Evolutionary conservation across 2,797 vertebrate genomes (phyloP).

Genomic region (Mycteria americana): DNA sequence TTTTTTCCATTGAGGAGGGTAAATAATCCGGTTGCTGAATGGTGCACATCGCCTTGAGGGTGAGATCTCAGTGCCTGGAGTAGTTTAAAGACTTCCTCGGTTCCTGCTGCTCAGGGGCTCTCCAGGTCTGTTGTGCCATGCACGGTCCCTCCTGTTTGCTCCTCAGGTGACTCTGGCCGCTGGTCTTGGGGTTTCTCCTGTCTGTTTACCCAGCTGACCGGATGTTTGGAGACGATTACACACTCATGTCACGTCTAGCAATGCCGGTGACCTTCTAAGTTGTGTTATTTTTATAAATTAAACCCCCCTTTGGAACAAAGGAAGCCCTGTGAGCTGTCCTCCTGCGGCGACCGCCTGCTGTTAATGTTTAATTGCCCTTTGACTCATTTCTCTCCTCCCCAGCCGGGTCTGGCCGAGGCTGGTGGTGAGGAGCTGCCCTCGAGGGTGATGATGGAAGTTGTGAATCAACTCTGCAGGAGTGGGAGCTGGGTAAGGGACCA

Average conservation of each 20-base stretch:
- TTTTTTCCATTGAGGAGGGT: background rate
- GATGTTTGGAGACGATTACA: background rate
- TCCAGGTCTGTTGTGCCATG: background rate
- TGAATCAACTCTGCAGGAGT: background rate
- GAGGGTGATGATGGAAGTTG: background rate
- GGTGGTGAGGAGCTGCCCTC: background rate
- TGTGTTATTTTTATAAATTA: slow-evolving; percentile 70
- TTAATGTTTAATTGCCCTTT: slow-evolving; percentile 25
- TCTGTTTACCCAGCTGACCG: background rate
- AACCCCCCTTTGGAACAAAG: slow-evolving; percentile 37
- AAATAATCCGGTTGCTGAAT: background rate
- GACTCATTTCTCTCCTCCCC: background rate
- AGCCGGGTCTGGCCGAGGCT: background rate
- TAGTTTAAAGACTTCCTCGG: background rate
- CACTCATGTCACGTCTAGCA: slow-evolving; percentile 40
- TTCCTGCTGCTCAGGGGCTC: background rate
- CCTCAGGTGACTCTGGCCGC: background rate
- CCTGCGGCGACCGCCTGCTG: background rate
- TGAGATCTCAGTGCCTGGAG: background rate
- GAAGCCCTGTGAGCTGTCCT: background rate
- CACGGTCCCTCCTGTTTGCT: background rate
- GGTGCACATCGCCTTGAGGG: background rate
- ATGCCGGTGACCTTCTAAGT: slow-evolving; percentile 52
- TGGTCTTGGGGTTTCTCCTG: background rate
- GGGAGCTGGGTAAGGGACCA: background rate